Percentiles rank a stretch among this genome's conserved stretches.
These are phyloP conservation scores for Chelon labrosus DNA, from an alignment of 2,797 vertebrate species.

Conservation along the genomic window DNA sequence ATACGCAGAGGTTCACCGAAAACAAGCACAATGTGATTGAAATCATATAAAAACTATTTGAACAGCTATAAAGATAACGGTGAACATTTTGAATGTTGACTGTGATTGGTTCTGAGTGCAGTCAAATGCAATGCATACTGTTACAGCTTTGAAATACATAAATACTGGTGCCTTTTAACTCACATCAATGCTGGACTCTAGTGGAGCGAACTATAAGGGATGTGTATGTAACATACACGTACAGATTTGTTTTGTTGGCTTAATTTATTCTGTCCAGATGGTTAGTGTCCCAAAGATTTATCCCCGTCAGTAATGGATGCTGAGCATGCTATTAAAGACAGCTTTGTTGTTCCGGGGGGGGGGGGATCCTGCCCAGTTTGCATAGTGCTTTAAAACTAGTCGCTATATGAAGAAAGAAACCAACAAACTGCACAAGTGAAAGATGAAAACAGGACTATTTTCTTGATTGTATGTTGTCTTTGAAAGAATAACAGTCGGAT, in stretches of 20 bases:
- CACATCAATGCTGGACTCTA: not conserved
- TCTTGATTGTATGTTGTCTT: slow-evolving; percentile 1
- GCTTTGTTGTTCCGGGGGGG: slow-evolving; percentile 41
- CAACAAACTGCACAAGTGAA: slow-evolving; percentile 10
- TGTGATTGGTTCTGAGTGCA: too few relatives aligned
- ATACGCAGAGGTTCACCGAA: too few relatives aligned
- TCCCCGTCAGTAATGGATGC: slow-evolving; percentile 60
- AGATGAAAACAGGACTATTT: slow-evolving; percentile 25
- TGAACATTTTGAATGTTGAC: too few relatives aligned
- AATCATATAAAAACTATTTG: too few relatives aligned
- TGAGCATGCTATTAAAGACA: slow-evolving; percentile 56
- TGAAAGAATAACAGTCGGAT: not conserved
- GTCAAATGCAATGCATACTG: too few relatives aligned
- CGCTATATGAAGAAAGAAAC: slow-evolving; percentile 26
- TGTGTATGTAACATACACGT: not conserved
- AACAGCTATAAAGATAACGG: too few relatives aligned
- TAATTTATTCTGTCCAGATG: slow-evolving; percentile 65
- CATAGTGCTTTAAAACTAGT: slow-evolving; percentile 41
- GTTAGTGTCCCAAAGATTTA: slow-evolving; percentile 53
- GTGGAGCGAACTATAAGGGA: not conserved
- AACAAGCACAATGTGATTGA: too few relatives aligned
- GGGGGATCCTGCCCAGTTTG: slow-evolving; percentile 45
- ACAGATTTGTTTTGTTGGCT: not conserved
- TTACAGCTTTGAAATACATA: slow-evolving; percentile 43
- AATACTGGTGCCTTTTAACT: slow-evolving; percentile 2